Evolutionary conservation across 2,797 vertebrate genomes (phyloP), one percentile per base, ranked within the genome.

Genomic region (Syngnathus acus): DNA sequence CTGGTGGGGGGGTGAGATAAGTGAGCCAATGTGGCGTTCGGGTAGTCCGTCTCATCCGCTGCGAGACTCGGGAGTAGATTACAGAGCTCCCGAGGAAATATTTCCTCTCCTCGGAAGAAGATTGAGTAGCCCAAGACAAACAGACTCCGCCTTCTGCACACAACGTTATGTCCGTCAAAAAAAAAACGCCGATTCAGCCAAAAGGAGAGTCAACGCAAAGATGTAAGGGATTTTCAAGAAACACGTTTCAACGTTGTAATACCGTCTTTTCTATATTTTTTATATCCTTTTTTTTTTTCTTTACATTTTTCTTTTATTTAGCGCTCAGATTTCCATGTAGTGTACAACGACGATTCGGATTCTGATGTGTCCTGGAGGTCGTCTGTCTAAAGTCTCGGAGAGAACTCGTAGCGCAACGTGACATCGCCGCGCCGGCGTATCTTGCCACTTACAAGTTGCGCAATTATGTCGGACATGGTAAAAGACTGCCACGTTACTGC

Each of bases 41-140:
- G 42, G n/a, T 75, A 66, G 78, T 74, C 72, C 19, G 69, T 84
- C 82, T 80, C 82, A 76, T 77, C 32, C 77, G 3, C 77, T 5
- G 70, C 74, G 16, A 71, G 82, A 69, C 75, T 54, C 75, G 17
- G 40, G 77, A 86, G 82, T 84, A 84, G 82, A 89, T 88, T 88
- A 87, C 72, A 82, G 70, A 74, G 60, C 76, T 86, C 75, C 79
- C 54, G 69, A 67, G 80, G 81, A 83, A 83, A 83, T 73, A 73
- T 75, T 72, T 81, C 73, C 64, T 23, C 51, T 73, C 72, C 65
- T 64, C 11, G 62, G 68, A 78, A 81, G 76, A 75, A 67, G 73
- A 79, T 74, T 32, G 32, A 32, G 32, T 32, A 32, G 32, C 70
- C 72, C 71, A 70, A 79, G 76, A 73, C 77, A 78, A 83, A 85